Evolutionary conservation across 2,888 invertebrate species (phyloP), one percentile per base, ranked within the genome.

Genomic region (Eupithecia vulgata): DNA sequence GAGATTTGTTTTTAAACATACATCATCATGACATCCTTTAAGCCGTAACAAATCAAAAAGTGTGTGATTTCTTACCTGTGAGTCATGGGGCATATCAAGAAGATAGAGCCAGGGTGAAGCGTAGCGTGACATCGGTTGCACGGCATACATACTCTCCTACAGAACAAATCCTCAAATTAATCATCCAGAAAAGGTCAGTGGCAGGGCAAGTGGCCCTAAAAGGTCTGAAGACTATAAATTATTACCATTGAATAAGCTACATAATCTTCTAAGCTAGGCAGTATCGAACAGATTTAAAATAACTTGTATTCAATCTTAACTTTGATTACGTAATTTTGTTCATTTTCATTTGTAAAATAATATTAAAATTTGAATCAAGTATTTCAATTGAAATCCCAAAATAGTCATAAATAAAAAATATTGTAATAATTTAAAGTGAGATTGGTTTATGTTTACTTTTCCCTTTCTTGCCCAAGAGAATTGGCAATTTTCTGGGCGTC

Each of bases 71-170:
- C 61, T 66, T 75, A 94, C 94, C 93, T 93, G 93, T 78, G 92
- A 86, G 70, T 94, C 93, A 64, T 87, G 91, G 30, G 94, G 91
- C 81, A 91, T 82, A 72, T 92, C 93, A 48, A 92, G 87, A 8
- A 91, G 84, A 82, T 94, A 94, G 13, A 92, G 79, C 93, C 92
- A 92, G 12, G 93, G 92, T 6, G 90, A 83, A 87, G 86, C 81
- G 87, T 94, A 95, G 83, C 95, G 95, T n/a, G 94, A 90, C 85
- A 95, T 85, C 76, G 94, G 91, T 35, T 95, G 94, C 76, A 95
- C 84, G 42, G 94, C 92, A 84, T 95, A 95, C 78, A 91, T 80
- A 76, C 82, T 86, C 76, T 91, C 92, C 93, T 91, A 80, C 59
- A 69, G 67, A 74, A 69, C 64, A 57, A 76, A 79, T 35, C 71